A percentile compares a stretch with the other conserved stretches of the same genome.
Conservation (phyloP, 2,888 invertebrate genomes). For the Chydorus sphaericus region DNA sequence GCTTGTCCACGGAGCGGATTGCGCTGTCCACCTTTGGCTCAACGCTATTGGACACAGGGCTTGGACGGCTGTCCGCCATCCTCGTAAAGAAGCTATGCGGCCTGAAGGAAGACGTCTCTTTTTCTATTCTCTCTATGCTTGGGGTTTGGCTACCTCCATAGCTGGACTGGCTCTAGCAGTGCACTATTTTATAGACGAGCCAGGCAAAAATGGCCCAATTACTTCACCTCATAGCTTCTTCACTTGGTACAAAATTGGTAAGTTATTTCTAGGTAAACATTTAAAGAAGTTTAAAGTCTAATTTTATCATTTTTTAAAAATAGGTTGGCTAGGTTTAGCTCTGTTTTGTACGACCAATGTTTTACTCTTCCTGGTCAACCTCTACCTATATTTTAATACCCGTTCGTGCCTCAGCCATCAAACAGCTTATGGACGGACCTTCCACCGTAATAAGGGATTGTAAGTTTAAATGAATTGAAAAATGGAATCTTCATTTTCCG, state of each 20-base stretch:
- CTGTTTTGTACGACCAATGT: slow-evolving; percentile 71
- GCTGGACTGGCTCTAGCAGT: slow-evolving; percentile 61
- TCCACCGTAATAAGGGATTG: slow-evolving; percentile 35
- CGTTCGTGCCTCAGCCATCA: slow-evolving; percentile 61
- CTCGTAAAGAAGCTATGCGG: slow-evolving; percentile 11
- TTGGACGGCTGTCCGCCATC: slow-evolving; percentile 64
- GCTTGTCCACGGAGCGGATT: slow-evolving; percentile 1
- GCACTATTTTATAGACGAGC: slow-evolving; percentile 59
- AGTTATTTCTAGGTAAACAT: too few relatives aligned
- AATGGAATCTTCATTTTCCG: too few relatives aligned
- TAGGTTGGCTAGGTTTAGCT: slow-evolving; percentile 64
- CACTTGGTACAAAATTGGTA: slow-evolving; percentile 15
- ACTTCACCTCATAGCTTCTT: slow-evolving; percentile 13
- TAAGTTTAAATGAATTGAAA: not conserved
- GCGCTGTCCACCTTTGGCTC: slow-evolving; percentile 74
- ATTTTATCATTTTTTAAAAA: not conserved
- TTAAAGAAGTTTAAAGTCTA: not conserved
- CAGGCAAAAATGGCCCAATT: slow-evolving; percentile 23
- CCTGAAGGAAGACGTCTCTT: slow-evolving; percentile 72
- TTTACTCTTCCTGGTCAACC: slow-evolving; percentile 57
- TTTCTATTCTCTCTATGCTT: slow-evolving; percentile 68
- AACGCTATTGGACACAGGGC: slow-evolving; percentile 74
- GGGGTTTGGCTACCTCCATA: slow-evolving; percentile 55
- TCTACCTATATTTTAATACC: slow-evolving; percentile 67
- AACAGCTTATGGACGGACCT: slow-evolving; percentile 70